Evolutionary conservation across 2,888 invertebrate genomes (phyloP).

Genomic region (Caradrina kadenii): DNA sequence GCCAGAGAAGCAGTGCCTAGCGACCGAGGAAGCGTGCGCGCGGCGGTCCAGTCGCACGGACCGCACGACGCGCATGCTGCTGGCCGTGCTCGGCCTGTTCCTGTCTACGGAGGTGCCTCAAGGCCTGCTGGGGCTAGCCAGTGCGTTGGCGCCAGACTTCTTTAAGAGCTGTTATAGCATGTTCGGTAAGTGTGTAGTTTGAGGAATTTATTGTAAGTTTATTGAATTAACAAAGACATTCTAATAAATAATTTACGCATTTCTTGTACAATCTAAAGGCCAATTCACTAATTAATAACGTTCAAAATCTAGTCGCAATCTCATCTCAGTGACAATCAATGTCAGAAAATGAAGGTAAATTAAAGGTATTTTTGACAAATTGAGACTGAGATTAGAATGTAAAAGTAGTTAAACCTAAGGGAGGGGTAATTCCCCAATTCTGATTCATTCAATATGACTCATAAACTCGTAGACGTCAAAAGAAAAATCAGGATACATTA

Average conservation of each 20-base stretch:
- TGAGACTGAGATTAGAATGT: no score
- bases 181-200: constrained; percentile 90
- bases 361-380: no score
- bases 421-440: no score
- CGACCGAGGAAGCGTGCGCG: constrained; percentile 79
- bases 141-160: constrained; percentile 94
- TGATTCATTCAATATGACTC: neutral
- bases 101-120: constrained; percentile 97
- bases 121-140: constrained; percentile 95
- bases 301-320: no score
- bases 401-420: no score
- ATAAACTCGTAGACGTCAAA: neutral
- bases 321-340: no score
- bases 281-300: no score
- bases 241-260: neutral
- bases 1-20: constrained; percentile 86
- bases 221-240: no score
- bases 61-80: constrained; percentile 96
- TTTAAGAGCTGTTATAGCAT: constrained; percentile 95
- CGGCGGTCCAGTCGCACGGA: constrained; percentile 91
- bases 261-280: neutral
- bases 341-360: no score
- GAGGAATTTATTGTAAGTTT: no score
- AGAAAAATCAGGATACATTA: neutral
- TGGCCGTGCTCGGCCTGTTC: constrained; percentile 96